These are phyloP conservation scores for Caenorhabditis zanzibari DNA, from an alignment of 2,888 invertebrate genomes.

Conservation along the genomic window DNA sequence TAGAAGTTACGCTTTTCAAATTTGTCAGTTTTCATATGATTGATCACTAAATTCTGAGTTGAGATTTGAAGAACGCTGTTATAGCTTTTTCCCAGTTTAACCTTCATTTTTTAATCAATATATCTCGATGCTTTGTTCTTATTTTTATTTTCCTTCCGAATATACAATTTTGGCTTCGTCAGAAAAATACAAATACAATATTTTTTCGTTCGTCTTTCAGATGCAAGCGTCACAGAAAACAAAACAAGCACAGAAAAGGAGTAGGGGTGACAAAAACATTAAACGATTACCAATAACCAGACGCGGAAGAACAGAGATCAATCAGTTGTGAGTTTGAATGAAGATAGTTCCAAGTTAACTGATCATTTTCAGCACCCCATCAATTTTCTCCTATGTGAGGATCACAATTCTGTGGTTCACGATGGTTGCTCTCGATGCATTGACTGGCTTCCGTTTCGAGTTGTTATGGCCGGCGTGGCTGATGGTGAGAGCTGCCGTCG, in stretches of 20 bases:
- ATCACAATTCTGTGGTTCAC: slow-evolving; percentile 75
- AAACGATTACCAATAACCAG: slow-evolving; percentile 56
- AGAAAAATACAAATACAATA: background rate
- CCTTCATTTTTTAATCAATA: background rate
- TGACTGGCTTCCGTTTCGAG: slow-evolving; percentile 98
- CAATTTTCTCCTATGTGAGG: slow-evolving; percentile 74
- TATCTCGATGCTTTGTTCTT: background rate
- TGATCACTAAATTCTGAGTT: too few species aligned
- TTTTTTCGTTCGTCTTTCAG: slow-evolving; percentile 12
- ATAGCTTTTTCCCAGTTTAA: background rate
- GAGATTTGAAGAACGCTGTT: too few species aligned
- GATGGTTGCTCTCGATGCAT: slow-evolving; percentile 75
- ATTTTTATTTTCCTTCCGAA: background rate
- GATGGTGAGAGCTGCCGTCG: slow-evolving; percentile 94
- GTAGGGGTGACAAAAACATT: slow-evolving; percentile 48
- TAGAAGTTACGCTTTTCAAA: background rate
- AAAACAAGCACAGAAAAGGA: slow-evolving; percentile 27
- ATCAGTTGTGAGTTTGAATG: slow-evolving; percentile 29
- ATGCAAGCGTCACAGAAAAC: slow-evolving; percentile 38
- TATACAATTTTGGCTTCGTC: background rate
- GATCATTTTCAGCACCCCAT: slow-evolving; percentile 58
- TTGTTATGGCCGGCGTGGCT: slow-evolving; percentile 99
- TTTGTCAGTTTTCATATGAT: too few species aligned
- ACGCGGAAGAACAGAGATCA: slow-evolving; percentile 49
- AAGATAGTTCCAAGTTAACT: background rate